phyloP scores from a whole-genome alignment of 2,797 vertebrate genomes.

The Hyperoplus lanceolatus region DNA sequence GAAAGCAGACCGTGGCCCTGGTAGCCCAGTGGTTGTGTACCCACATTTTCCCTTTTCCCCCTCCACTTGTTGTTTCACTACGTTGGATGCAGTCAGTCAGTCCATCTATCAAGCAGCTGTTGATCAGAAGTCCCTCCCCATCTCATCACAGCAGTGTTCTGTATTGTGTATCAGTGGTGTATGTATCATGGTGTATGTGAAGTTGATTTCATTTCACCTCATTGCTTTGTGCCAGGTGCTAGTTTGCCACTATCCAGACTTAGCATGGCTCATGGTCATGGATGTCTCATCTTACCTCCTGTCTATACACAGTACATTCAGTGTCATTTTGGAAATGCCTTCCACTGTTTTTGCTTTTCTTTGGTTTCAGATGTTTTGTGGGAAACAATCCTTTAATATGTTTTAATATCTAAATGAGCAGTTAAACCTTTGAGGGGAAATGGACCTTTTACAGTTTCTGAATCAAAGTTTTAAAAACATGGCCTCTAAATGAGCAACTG shows the following conservation, averaged over 20 bases:
- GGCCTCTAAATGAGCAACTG: not conserved
- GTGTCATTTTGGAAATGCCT: constrained; percentile 17
- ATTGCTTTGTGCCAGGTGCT: constrained; percentile 73
- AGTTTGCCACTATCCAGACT: constrained; percentile 70
- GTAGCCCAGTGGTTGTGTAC: constrained; percentile 30
- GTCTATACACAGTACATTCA: constrained; percentile 37
- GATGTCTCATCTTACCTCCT: constrained; percentile 21
- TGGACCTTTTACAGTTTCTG: too few species aligned
- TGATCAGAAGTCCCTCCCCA: constrained; percentile 66
- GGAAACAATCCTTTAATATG: not conserved
- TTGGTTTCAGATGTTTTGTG: constrained; percentile 4
- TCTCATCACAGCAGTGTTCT: constrained; percentile 69
- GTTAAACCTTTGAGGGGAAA: not conserved
- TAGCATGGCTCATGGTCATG: constrained; percentile 85
- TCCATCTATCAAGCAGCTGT: constrained; percentile 13
- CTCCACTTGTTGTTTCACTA: constrained; percentile 45
- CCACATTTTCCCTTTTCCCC: constrained; percentile 53
- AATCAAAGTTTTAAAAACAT: not conserved
- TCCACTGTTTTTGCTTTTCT: not conserved
- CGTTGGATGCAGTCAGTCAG: constrained; percentile 27
- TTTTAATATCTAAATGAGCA: not conserved
- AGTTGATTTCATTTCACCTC: constrained; percentile 81
- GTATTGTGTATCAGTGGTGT: not conserved
- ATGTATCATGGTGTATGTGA: not conserved
- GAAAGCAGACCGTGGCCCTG: constrained; percentile 58